phyloP scores from a whole-genome alignment of 2,797 vertebrate genomes.

The Ambastaia sidthimunki region DNA sequence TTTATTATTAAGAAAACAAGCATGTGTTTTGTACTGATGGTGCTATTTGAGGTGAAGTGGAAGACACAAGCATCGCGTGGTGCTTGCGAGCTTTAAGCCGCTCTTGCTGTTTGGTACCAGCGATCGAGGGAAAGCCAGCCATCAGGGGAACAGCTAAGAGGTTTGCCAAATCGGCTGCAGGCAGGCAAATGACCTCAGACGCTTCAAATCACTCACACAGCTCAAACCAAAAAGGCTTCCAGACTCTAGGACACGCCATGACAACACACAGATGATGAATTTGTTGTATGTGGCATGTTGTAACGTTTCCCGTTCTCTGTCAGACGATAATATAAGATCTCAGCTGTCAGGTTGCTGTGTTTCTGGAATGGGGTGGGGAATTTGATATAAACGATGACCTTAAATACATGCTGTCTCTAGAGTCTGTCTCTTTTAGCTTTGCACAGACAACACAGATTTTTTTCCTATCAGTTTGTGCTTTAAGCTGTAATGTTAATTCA shows the following conservation, averaged over 20 bases:
- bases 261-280: constrained; percentile 22
- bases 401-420: too few relatives aligned
- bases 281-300: background rate
- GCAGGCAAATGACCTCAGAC: constrained; percentile 45
- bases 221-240: constrained; percentile 35
- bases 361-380: background rate
- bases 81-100: constrained; percentile 32
- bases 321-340: background rate
- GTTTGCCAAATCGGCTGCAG: constrained; percentile 39
- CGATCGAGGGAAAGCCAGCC: background rate
- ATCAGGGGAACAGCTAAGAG: constrained; percentile 36
- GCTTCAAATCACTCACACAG: constrained; percentile 44
- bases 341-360: background rate
- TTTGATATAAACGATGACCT: too few relatives aligned
- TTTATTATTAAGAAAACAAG: constrained; percentile 1
- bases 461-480: constrained; percentile 4
- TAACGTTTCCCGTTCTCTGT: background rate
- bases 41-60: constrained; percentile 11
- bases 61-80: constrained; percentile 5
- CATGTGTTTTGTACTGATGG: constrained; percentile 12
- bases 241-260: background rate
- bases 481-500: too few relatives aligned
- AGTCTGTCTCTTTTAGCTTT: too few relatives aligned
- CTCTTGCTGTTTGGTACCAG: constrained; percentile 40
- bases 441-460: background rate